Base-by-base conservation (phyloP, 2,888 invertebrate genomes). In the Therioaphis trifolii region DNA sequence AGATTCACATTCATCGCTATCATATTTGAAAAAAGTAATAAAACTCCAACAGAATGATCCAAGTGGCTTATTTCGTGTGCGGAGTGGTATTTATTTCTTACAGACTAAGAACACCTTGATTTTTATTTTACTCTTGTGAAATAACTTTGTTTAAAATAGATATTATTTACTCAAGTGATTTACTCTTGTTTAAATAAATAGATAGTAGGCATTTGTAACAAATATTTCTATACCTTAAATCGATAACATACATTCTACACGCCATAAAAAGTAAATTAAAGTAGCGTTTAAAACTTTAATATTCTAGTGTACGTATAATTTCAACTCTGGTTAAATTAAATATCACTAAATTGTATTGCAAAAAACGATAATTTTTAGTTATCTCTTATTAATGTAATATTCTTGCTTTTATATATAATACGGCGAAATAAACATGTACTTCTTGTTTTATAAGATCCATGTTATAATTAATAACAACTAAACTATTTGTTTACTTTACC, bases 401-500 rank as follows among this genome's bases (percentile, higher is more conserved):
- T n/a, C n/a, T n/a, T n/a, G n/a, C n/a, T n/a, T n/a, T n/a, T n/a
- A n/a, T n/a, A n/a, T n/a, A n/a, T n/a, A n/a, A n/a, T n/a, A n/a
- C n/a, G n/a, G n/a, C n/a, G n/a, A n/a, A n/a, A n/a, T n/a, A n/a
- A n/a, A n/a, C n/a, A n/a, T n/a, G n/a, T n/a, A n/a, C n/a, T n/a
- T n/a, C n/a, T n/a, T n/a, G n/a, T n/a, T n/a, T n/a, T n/a, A n/a
- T n/a, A n/a, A n/a, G n/a, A n/a, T n/a, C n/a, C n/a, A n/a, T n/a
- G n/a, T n/a, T n/a, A n/a, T n/a, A n/a, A n/a, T n/a, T 43, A 21
- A 9, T 24, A 21, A 21, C 24, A 43, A 9, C 24, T 69, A 43
- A 68, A 43, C 27, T 49, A 71, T 49, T 49, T 52, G 24, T 52
- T 72, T 29, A 72, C n/a, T n/a, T 27, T 72, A 72, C 71, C 49